Evolutionary conservation across 2,888 invertebrate genomes (phyloP).

Genomic region (Orthosia gothica): DNA sequence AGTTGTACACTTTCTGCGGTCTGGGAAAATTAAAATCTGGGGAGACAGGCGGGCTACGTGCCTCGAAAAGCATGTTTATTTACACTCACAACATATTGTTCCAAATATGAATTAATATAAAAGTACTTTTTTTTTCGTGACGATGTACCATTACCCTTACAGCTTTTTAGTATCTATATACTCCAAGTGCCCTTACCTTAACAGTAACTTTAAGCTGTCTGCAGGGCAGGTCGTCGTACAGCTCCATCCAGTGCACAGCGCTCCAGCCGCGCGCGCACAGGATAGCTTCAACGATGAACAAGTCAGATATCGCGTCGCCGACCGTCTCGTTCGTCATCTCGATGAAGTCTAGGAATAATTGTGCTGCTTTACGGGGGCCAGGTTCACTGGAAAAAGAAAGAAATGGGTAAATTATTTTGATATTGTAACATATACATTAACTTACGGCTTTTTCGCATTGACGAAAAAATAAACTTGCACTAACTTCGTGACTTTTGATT

Average conservation of each 20-base stretch:
- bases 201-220: conserved; percentile 97
- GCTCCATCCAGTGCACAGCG: conserved; percentile 94
- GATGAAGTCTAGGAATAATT: conserved; percentile 93
- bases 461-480: too few relatives aligned
- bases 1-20: too few relatives aligned
- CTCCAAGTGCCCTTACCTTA: conserved; percentile 81
- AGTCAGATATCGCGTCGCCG: conserved; percentile 99
- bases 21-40: too few relatives aligned
- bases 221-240: conserved; percentile 97
- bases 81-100: too few relatives aligned
- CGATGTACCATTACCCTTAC: background rate
- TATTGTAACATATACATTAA: too few relatives aligned
- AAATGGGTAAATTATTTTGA: background rate
- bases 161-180: too few relatives aligned
- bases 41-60: too few relatives aligned
- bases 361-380: conserved; percentile 91
- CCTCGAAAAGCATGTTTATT: too few relatives aligned
- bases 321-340: conserved; percentile 98
- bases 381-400: conserved; percentile 76
- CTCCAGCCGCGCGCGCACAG: conserved; percentile 96
- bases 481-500: too few relatives aligned
- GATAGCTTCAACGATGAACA: conserved; percentile 98
- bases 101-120: too few relatives aligned
- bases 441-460: too few relatives aligned
- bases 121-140: too few relatives aligned